Evolutionary conservation across 1,140 invertebrate genomes (phyloP).

Genomic region (Nylanderia fulva): DNA sequence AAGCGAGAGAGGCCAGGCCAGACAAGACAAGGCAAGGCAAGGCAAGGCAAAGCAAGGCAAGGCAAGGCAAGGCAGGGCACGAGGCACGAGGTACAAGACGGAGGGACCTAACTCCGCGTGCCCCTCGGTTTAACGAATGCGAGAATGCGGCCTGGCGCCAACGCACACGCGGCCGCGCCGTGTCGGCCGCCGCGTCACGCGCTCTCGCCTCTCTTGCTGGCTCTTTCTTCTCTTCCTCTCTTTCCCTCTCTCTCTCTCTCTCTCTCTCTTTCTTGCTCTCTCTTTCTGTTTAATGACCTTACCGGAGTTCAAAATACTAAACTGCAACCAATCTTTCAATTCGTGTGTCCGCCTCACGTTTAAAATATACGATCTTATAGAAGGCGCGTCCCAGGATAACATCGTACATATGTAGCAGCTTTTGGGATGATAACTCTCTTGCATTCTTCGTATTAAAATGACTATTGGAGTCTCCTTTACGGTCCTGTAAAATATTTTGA

Average conservation of each 20-base stretch:
- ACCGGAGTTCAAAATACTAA: conserved; percentile 54
- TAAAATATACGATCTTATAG: background rate
- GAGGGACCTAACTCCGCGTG: conserved; percentile 64
- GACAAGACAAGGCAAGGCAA: conserved; percentile 58
- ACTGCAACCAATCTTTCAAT: conserved; percentile 40
- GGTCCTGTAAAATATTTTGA: background rate
- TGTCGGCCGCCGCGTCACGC: conserved; percentile 71
- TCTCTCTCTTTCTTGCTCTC: conserved; percentile 34
- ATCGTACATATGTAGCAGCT: background rate
- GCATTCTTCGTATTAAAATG: too few relatives aligned
- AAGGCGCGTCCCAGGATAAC: background rate
- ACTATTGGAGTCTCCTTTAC: background rate
- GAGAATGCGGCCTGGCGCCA: conserved; percentile 85
- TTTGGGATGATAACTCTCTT: background rate
- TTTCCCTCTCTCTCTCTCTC: conserved; percentile 58
- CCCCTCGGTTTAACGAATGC: conserved; percentile 81
- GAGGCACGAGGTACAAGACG: conserved; percentile 59
- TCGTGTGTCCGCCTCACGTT: conserved; percentile 23
- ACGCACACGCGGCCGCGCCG: conserved; percentile 74
- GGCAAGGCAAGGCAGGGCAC: conserved; percentile 61
- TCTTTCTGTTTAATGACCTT: conserved; percentile 59
- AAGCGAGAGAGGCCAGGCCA: background rate
- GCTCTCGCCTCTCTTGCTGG: conserved; percentile 64
- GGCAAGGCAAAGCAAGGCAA: conserved; percentile 40
- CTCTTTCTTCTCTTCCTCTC: conserved; percentile 61